A percentile compares a stretch with the other conserved stretches of the same genome.
Conservation (phyloP, 2,113 vertebrate genomes). For the Amphilophus citrinellus region DNA sequence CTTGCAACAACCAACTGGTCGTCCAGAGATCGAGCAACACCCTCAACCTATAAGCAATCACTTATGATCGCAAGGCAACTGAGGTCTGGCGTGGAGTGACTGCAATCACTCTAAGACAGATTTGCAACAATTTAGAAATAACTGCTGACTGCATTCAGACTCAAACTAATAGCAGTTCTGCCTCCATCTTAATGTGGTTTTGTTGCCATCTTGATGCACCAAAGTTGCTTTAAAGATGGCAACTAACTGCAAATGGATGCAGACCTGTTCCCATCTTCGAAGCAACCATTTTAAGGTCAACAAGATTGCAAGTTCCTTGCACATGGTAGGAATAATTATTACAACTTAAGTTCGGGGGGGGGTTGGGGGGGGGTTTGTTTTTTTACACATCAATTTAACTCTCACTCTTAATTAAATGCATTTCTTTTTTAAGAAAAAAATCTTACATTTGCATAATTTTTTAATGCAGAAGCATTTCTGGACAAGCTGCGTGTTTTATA, state of each 20-base stretch:
- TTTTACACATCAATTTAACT: background rate
- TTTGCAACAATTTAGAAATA: background rate
- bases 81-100: no score
- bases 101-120: no score
- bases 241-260: background rate
- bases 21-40: no score
- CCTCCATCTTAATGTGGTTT: background rate
- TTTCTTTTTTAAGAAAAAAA: background rate
- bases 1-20: no score
- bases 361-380: background rate
- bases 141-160: background rate
- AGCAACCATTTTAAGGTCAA: background rate
- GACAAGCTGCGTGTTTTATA: background rate
- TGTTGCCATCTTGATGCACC: background rate
- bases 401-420: background rate
- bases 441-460: constrained; percentile 15
- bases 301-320: background rate
- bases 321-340: background rate
- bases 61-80: no score
- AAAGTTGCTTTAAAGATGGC: background rate
- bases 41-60: no score
- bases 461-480: constrained; percentile 15
- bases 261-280: background rate
- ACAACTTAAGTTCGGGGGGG: no score
- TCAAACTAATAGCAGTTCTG: background rate